Evolutionary conservation across 2,113 vertebrate species (phyloP), one percentile per base, ranked within the genome.

Genomic region (Odocoileus hemionus): DNA sequence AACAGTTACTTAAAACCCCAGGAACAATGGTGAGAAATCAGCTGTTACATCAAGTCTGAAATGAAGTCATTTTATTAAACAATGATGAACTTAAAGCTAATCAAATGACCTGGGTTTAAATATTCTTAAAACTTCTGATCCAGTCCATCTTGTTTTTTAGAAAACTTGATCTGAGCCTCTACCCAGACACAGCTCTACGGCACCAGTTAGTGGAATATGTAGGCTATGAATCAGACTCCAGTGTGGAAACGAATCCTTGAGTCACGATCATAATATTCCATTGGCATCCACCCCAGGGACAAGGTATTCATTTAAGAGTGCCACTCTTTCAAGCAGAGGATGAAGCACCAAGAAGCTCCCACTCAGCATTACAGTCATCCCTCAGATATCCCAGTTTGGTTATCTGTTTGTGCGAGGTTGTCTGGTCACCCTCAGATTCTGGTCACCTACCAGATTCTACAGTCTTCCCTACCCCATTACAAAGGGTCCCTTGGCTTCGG

Each of bases 211-310:
- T 88, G 96, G 76, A 93, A 97, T 96, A 96, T 84, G 95, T 74
- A 97, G 95, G 97, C 95, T 93, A 98, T 98, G 98, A 98, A 97
- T 98, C 98, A 98, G 97, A 96, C 96, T 94, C 86, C 57, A 64
- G 96, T 94, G 96, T 91, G 98, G 96, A 97, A 97, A 98, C 67
- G 74, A 97, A 96, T 83, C 93, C 97, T 97, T 97, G 97, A 97
- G 96, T 98, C 97, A 97, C 85, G 50, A 97, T 95, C 97, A 94
- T 94, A 97, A 95, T 92, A 97, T 97, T 94, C 96, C 96, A 97
- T 2, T 98, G 97, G 97, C 98, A 97, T 61, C 61, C 70, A 85
- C 60, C 93, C 97, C 55, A 25, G 96, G 92, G 96, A 97, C 76
- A 70, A 96, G 86, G 89, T 91, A 97, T 93, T 94, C 96, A 96